Percentiles rank a stretch among this genome's conserved stretches.
phyloP scores from a whole-genome alignment of 2,888 invertebrate species.

The Phasia obesa region DNA sequence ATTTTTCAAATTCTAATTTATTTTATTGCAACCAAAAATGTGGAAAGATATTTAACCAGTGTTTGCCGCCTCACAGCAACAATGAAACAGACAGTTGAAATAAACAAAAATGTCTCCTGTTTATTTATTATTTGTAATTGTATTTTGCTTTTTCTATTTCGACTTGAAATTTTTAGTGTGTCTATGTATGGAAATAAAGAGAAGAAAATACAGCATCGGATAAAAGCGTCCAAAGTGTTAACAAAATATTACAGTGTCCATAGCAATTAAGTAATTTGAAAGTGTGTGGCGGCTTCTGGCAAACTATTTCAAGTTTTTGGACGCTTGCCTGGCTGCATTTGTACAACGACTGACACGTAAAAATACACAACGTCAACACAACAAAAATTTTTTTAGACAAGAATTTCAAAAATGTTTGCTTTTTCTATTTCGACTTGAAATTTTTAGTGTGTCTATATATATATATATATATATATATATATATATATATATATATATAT shows the following conservation, averaged over 20 bases:
- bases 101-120: conserved; percentile 46
- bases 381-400: no score
- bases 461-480: no score
- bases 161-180: conserved; percentile 12
- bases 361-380: no score
- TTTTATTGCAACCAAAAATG: conserved; percentile 10
- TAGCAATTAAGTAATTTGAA: conserved; percentile 35
- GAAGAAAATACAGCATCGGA: conserved; percentile 8
- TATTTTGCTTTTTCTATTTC: conserved; percentile 23
- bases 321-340: conserved; percentile 49
- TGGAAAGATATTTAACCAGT: not conserved
- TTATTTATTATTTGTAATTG: no score
- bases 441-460: no score
- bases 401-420: no score
- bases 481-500: no score
- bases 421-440: no score
- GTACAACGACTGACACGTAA: no score
- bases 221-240: conserved; percentile 35
- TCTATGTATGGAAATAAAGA: not conserved
- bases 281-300: conserved; percentile 21
- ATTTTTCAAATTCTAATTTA: conserved; percentile 57
- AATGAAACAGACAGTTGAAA: conserved; percentile 26
- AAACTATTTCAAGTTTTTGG: conserved; percentile 46
- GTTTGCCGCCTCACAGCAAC: conserved; percentile 18
- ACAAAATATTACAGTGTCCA: conserved; percentile 44